phyloP scores from a whole-genome alignment of 2,113 vertebrate genomes.

The Hyperopisus bebe region DNA sequence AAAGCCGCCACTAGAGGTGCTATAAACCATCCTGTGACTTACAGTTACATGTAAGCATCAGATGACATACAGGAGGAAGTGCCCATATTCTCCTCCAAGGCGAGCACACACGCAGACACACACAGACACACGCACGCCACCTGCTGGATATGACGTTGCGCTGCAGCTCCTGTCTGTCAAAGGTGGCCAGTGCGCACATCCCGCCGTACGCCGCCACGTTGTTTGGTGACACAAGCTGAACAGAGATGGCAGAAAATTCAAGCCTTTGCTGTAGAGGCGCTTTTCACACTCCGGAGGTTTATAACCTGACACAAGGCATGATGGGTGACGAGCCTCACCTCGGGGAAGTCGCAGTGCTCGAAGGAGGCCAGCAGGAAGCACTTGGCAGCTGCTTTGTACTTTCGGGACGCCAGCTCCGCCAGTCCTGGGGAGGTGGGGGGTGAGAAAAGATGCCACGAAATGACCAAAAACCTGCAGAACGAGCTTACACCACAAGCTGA shows the following conservation, averaged over 20 bases:
- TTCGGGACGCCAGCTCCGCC: conserved; percentile 77
- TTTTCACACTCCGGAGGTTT: not conserved
- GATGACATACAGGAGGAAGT: not conserved
- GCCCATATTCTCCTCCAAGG: not conserved
- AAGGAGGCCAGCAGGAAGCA: conserved; percentile 82
- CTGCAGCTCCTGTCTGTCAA: conserved; percentile 81
- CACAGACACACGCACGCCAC: conserved; percentile 36
- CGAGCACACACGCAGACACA: too few species aligned
- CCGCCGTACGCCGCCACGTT: conserved; percentile 83
- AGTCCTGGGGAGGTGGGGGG: conserved; percentile 56
- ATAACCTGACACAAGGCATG: not conserved
- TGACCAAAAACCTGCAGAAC: not conserved
- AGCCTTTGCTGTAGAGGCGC: not conserved
- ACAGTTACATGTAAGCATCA: not conserved
- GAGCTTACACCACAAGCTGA: not conserved
- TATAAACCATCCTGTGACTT: not conserved
- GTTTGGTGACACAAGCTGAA: conserved; percentile 75
- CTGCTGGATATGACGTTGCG: conserved; percentile 83
- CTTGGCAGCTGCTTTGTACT: conserved; percentile 84
- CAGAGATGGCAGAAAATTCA: not conserved
- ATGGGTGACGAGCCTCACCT: conserved; percentile 53
- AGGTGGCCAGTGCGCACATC: conserved; percentile 78
- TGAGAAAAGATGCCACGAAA: not conserved
- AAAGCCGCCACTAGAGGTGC: not conserved
- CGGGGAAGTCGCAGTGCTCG: conserved; percentile 85